Conservation (phyloP, 1,140 invertebrate species). For the Drosophila serrata region DNA sequence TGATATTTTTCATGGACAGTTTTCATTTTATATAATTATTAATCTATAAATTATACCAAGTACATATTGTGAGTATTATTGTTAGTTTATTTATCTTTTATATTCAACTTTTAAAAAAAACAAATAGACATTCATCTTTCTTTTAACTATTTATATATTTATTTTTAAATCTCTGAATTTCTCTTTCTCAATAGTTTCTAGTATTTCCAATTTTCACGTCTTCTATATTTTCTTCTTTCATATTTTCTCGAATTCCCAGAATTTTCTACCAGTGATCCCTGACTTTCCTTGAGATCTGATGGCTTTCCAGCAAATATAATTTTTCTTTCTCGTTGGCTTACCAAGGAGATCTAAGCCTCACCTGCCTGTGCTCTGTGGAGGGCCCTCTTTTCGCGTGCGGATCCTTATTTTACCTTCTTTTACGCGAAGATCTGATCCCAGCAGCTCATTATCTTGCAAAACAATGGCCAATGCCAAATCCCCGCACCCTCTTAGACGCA, state of each 20-base stretch:
- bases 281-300: neutral
- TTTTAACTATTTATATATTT: neutral
- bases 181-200: too few relatives aligned
- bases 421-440: slow-evolving; percentile 1
- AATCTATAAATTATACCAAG: neutral
- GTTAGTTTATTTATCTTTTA: neutral
- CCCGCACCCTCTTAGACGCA: slow-evolving; percentile 1
- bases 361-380: slow-evolving; percentile 21
- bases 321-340: slow-evolving; percentile 1
- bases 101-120: neutral
- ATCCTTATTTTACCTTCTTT: slow-evolving; percentile 11
- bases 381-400: slow-evolving; percentile 11
- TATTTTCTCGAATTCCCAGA: neutral
- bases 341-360: slow-evolving; percentile 7
- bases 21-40: neutral
- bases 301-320: neutral
- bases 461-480: slow-evolving; percentile 25
- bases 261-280: neutral
- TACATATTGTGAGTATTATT: too few relatives aligned
- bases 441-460: slow-evolving; percentile 24
- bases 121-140: neutral
- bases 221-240: neutral
- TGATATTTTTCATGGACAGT: neutral
- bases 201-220: too few relatives aligned
- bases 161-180: neutral